Evolutionary conservation across 2,797 vertebrate genomes (phyloP).

Genomic region (Rousettus madagascariensis): DNA sequence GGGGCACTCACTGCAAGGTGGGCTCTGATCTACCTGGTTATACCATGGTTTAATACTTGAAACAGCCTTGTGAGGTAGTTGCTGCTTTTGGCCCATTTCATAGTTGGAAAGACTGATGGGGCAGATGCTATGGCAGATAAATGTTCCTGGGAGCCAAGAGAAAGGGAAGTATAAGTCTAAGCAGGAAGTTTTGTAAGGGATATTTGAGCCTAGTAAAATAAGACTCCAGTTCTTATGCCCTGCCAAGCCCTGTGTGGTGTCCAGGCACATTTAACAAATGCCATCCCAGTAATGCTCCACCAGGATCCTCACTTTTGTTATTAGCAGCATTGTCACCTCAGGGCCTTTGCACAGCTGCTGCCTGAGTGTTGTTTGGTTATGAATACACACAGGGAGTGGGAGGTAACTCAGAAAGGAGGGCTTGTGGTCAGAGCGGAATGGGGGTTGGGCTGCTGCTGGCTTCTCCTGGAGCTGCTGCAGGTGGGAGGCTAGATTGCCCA

Average conservation of each 20-base stretch:
- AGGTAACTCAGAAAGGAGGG: not conserved
- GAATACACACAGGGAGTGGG: not conserved
- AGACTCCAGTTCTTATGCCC: not conserved
- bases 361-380: not conserved
- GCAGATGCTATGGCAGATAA: fast-evolving
- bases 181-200: not conserved
- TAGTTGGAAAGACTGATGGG: not conserved
- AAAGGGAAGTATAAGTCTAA: not conserved
- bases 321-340: fast-evolving
- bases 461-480: not conserved
- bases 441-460: not conserved
- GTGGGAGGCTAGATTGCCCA: not conserved
- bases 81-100: not conserved
- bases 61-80: not conserved
- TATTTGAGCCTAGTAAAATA: not conserved
- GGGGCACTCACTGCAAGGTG: not conserved
- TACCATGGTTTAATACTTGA: not conserved
- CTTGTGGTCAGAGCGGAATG: not conserved
- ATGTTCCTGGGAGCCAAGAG: not conserved
- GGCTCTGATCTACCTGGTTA: fast-evolving
- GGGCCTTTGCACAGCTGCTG: not conserved
- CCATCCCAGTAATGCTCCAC: not conserved
- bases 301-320: not conserved
- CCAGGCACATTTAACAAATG: not conserved
- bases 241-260: not conserved